Conservation (phyloP, 2,797 vertebrate genomes). For the Sciurus carolinensis region DNA sequence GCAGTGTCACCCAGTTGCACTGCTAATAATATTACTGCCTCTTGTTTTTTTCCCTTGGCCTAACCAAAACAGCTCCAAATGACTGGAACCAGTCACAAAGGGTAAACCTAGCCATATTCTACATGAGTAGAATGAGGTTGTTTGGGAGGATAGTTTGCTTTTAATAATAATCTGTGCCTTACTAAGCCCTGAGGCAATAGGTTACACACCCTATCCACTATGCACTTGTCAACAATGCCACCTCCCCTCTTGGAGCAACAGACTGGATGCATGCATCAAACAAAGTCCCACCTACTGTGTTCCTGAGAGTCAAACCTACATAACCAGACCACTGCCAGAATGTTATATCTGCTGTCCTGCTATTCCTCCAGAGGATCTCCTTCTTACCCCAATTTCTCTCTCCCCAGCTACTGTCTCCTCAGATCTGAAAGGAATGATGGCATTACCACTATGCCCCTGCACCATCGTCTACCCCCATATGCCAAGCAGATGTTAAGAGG, state of each 20-base stretch:
- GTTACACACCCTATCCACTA: too few species aligned
- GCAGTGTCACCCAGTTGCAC: background rate
- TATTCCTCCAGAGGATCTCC: background rate
- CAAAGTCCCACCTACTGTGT: background rate
- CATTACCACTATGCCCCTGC: background rate
- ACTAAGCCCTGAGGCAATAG: background rate
- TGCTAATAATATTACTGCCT: background rate
- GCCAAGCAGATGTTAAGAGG: too few species aligned
- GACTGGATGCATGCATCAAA: background rate
- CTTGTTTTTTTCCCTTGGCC: background rate
- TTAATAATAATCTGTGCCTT: background rate
- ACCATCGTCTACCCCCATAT: background rate
- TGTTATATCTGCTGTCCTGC: background rate
- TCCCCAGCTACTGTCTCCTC: background rate
- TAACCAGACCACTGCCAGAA: background rate
- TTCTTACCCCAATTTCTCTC: background rate
- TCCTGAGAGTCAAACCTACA: background rate
- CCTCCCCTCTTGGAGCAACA: background rate
- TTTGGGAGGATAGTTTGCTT: background rate
- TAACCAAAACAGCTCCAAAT: background rate
- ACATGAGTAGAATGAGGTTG: background rate
- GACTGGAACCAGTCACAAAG: background rate
- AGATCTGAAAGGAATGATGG: background rate
- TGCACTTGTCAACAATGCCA: too few species aligned
- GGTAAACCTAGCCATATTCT: background rate